phyloP scores from a whole-genome alignment of 2,888 invertebrate genomes.

The Alentia gelatinosa region DNA sequence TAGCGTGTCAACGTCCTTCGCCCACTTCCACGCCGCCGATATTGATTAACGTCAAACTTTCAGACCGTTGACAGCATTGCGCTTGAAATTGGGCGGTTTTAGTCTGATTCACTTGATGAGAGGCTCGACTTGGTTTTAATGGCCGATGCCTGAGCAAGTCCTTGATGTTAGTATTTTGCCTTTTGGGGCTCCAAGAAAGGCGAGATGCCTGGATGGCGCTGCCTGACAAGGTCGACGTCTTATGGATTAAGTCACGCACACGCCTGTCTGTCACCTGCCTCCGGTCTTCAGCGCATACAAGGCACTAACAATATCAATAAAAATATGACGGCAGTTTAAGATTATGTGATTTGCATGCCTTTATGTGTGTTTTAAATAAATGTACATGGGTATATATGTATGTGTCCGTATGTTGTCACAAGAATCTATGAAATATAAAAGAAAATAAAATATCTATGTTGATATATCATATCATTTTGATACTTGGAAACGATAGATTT shows the following conservation, averaged over 20 bases:
- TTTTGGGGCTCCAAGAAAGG: neutral
- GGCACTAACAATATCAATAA: too few relatives aligned
- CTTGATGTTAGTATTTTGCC: neutral
- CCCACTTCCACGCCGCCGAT: neutral
- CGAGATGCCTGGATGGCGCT: neutral
- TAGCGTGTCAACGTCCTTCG: neutral
- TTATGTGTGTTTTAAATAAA: too few relatives aligned
- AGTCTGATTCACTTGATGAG: neutral
- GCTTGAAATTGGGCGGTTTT: neutral
- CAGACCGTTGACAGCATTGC: neutral
- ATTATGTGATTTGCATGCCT: too few relatives aligned
- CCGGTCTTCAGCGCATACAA: neutral
- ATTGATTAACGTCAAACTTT: conserved; percentile 15
- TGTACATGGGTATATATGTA: too few relatives aligned
- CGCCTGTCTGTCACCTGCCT: neutral
- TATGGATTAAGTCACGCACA: neutral
- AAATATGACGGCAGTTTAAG: too few relatives aligned
- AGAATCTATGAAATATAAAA: too few relatives aligned
- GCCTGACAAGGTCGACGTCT: neutral
- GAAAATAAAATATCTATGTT: too few relatives aligned
- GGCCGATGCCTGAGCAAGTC: neutral
- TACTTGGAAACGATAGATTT: too few relatives aligned
- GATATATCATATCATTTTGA: too few relatives aligned
- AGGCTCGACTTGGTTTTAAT: neutral
- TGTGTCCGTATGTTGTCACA: too few relatives aligned